Evolutionary conservation across 2,888 invertebrate genomes (phyloP), one percentile per base, ranked within the genome.

Genomic region (Folsomia candida): DNA sequence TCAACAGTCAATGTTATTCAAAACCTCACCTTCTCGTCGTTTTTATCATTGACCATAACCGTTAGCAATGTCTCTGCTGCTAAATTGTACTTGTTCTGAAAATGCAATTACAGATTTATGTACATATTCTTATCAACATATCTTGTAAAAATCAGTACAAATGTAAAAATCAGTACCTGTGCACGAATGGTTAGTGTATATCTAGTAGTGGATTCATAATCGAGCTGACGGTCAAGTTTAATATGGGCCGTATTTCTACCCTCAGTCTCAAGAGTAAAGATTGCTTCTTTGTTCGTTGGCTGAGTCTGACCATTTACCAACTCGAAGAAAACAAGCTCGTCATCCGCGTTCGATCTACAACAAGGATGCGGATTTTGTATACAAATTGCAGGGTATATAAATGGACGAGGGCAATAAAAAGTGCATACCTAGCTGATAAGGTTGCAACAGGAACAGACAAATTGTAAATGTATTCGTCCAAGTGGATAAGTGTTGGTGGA

Each of bases 121-220:
- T 22, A 20, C 9, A 14, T 20, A 9, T 14, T 57, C 6, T 57
- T n/a, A n/a, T n/a, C n/a, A 47, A 25, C 25, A 6, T 20, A 18
- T 26, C 18, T 24, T 22, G 4, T 11, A 24, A 57, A 11, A 57
- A n/a, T n/a, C n/a, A n/a, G n/a, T n/a, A n/a, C n/a, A n/a, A n/a
- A 61, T 24, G 6, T 61, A 25, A 9, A 68, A 68, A 51, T 69
- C 72, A 78, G 82, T 83, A 88, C 88, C 85, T 86, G 86, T 78
- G 91, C 92, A 78, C 91, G 87, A 80, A 94, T 89, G 47, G 93
- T 93, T 54, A 94, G 85, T 14, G 89, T 90, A 81, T 93, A 94
- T 80, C 92, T 90, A 0, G 90, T 90, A 67, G 92, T 91, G 76
- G 89, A 89, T 84, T 94, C 94, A 82, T 89, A 94, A 84, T 94